Evolutionary conservation across 2,888 invertebrate species (phyloP).

Genomic region (Synanthedon tipuliformis): DNA sequence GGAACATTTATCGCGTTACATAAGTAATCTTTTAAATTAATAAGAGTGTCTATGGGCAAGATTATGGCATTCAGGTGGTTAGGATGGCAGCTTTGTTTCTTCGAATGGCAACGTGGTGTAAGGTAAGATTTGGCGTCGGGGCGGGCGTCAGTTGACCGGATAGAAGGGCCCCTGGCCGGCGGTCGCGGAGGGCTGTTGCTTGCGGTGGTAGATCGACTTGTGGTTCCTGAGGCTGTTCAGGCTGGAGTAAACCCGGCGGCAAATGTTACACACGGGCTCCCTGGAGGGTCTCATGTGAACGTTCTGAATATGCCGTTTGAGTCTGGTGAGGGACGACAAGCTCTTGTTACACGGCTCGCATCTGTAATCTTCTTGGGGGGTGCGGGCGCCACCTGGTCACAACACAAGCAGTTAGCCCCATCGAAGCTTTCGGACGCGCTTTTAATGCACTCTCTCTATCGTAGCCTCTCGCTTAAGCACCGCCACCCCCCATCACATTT

Average conservation of each 20-base stretch:
- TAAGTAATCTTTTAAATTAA: conserved; percentile 41
- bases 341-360: conserved; percentile 94
- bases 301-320: conserved; percentile 92
- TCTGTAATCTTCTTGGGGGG: conserved; percentile 87
- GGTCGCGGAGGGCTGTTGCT: conserved; percentile 73
- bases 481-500: conserved; percentile 59
- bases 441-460: conserved; percentile 67
- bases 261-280: conserved; percentile 92
- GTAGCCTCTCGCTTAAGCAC: conserved; percentile 64
- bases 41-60: conserved; percentile 58
- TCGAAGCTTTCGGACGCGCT: conserved; percentile 60
- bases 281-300: conserved; percentile 91
- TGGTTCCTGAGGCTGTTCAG: conserved; percentile 91
- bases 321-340: conserved; percentile 85
- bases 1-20: conserved; percentile 62
- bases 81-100: conserved; percentile 59
- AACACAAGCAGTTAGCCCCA: conserved; percentile 69
- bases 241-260: conserved; percentile 92
- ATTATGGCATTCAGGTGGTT: conserved; percentile 65
- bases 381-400: conserved; percentile 79
- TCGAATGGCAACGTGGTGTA: conserved; percentile 44
- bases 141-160: conserved; percentile 57
- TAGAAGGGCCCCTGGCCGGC: conserved; percentile 48
- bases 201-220: conserved; percentile 93
- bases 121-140: conserved; percentile 13